A percentile compares a stretch with the other conserved stretches of the same genome.
phyloP scores from a whole-genome alignment of 2,113 vertebrate species.

The Bubo scandiacus region DNA sequence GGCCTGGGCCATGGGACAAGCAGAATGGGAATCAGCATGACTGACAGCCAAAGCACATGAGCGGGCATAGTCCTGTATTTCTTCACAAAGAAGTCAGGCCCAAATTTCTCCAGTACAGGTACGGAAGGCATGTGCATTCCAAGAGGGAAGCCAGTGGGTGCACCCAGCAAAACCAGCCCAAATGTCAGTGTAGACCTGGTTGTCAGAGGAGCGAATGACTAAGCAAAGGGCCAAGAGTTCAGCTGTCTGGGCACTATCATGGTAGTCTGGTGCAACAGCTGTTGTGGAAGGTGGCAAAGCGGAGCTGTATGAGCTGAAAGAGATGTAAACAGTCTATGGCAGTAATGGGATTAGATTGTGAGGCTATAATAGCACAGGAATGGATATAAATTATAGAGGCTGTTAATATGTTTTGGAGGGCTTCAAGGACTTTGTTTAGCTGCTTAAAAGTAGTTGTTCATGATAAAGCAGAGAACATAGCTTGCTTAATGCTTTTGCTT shows the following conservation, averaged over 20 bases:
- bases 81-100: background rate
- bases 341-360: no score
- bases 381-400: no score
- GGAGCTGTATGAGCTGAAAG: no score
- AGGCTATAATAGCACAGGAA: no score
- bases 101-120: background rate
- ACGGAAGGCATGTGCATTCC: background rate
- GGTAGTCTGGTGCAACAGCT: background rate
- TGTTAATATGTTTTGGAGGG: no score
- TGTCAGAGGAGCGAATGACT: background rate
- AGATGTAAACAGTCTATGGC: no score
- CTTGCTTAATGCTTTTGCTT: no score
- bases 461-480: no score
- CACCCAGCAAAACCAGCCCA: background rate
- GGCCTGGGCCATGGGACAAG: background rate
- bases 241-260: background rate
- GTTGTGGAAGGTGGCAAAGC: no score
- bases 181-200: background rate
- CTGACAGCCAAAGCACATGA: background rate
- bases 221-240: background rate
- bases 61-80: background rate
- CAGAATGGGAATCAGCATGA: background rate
- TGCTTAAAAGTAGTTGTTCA: no score
- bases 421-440: no score
- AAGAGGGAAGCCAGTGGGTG: background rate